Conservation (phyloP, 1,140 invertebrate genomes). For the Conus ventricosus region DNA sequence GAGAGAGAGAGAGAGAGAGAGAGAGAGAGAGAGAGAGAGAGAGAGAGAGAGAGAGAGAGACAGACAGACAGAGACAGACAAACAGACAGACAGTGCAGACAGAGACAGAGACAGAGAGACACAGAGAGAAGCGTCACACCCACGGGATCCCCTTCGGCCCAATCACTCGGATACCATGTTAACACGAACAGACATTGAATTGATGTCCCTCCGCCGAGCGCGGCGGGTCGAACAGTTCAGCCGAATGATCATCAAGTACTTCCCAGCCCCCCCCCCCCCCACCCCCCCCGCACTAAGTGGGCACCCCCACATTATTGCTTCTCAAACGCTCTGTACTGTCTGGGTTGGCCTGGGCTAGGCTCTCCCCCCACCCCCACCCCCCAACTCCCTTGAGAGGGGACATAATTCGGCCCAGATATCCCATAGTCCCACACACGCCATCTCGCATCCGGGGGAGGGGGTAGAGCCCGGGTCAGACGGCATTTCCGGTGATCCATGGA, state of each 20-base stretch:
- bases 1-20: conserved; percentile 23
- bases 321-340: not conserved
- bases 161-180: too few relatives aligned
- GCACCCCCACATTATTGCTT: not conserved
- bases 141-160: too few relatives aligned
- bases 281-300: too few relatives aligned
- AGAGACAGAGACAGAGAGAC: not conserved
- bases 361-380: too few relatives aligned
- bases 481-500: too few relatives aligned
- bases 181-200: too few relatives aligned
- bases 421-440: conserved; percentile 4
- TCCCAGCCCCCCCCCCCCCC: too few relatives aligned
- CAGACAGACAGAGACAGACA: not conserved
- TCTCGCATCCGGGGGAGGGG: not conserved
- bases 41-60: conserved; percentile 17
- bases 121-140: not conserved
- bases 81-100: not conserved
- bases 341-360: not conserved
- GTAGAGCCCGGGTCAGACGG: too few relatives aligned
- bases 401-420: conserved; percentile 3
- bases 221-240: too few relatives aligned
- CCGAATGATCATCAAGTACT: too few relatives aligned
- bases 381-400: not conserved
- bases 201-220: too few relatives aligned
- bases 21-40: conserved; percentile 25